Conservation (phyloP, 2,888 invertebrate genomes). For the Drosophila anomelani region DNA sequence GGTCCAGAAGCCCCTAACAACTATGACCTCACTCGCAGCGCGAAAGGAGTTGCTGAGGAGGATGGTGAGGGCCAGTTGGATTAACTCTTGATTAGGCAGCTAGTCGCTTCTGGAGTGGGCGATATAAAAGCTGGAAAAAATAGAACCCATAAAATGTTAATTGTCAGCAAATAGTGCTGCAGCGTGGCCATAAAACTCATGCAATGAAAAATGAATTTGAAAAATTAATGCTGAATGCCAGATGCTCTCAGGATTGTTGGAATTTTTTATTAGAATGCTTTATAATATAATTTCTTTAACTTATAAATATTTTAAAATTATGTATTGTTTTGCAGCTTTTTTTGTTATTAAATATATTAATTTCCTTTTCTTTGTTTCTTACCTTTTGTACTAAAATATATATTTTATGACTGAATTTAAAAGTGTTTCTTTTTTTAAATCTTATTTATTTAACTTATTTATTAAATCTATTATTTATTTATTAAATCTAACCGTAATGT, state of each 20-base stretch:
- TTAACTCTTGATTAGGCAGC: constrained; percentile 41
- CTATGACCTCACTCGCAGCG: constrained; percentile 30
- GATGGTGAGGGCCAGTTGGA: background rate
- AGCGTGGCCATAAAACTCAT: constrained; percentile 34
- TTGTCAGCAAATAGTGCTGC: constrained; percentile 41
- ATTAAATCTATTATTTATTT: no score
- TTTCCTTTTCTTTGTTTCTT: no score
- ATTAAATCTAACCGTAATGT: no score
- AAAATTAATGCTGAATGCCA: background rate
- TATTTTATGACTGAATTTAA: no score
- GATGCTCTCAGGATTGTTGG: background rate
- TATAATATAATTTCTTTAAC: background rate
- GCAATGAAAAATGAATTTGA: constrained; percentile 28
- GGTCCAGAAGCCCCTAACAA: constrained; percentile 21
- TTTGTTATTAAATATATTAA: no score
- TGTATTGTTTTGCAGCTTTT: no score
- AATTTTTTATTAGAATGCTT: background rate
- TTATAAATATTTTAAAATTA: no score
- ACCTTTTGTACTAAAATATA: no score
- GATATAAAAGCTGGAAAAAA: constrained; percentile 48
- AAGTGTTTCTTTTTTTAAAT: no score
- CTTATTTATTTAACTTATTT: no score
- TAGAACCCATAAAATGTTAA: constrained; percentile 54
- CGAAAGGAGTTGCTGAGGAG: background rate
- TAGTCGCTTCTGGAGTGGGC: constrained; percentile 26